phyloP scores from a whole-genome alignment of 2,888 invertebrate species.

The Bhutanitis thaidina region DNA sequence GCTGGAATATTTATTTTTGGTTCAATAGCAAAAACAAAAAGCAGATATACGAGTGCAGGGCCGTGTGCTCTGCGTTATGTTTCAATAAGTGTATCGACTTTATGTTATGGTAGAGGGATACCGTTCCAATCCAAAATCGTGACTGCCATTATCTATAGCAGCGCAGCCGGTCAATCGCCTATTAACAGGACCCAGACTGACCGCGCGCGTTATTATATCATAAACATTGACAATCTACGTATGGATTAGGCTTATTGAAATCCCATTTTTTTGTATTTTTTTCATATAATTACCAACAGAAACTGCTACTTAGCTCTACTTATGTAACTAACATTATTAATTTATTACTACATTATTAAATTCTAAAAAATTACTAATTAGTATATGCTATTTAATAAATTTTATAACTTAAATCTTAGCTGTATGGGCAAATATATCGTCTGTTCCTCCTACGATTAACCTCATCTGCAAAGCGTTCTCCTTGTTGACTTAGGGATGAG shows the following conservation, averaged over 20 bases:
- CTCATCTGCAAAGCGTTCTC: no score
- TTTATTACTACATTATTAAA: no score
- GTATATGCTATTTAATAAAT: no score
- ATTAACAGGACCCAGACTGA: conserved; percentile 33
- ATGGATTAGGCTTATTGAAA: neutral
- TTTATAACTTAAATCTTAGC: no score
- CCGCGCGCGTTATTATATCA: conserved; percentile 36
- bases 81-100: conserved; percentile 10
- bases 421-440: no score
- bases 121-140: conserved; percentile 35
- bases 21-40: no score
- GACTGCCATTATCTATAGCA: conserved; percentile 48
- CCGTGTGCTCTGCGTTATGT: conserved; percentile 2
- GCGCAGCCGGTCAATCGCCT: conserved; percentile 45
- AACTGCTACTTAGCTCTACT: no score
- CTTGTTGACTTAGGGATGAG: no score
- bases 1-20: no score
- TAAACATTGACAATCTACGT: conserved; percentile 22
- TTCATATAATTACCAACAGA: neutral
- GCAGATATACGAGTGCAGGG: neutral
- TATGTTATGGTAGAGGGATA: conserved; percentile 21
- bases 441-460: no score
- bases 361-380: no score
- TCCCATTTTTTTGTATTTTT: neutral
- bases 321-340: no score